phyloP scores from a whole-genome alignment of 2,113 vertebrate species.

The Boulengerochromis microlepis region DNA sequence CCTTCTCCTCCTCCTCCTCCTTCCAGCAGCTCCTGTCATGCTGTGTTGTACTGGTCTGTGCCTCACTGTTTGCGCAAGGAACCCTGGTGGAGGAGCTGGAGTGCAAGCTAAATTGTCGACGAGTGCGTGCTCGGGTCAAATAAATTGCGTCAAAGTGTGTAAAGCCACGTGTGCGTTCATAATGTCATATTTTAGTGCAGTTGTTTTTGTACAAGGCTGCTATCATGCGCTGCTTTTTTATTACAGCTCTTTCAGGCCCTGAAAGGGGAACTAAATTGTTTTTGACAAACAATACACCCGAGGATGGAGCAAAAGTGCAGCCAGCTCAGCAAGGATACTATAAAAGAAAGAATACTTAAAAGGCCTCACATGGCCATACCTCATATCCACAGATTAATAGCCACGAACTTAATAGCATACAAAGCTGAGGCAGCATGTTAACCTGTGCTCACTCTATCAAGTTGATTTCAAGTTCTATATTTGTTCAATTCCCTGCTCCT shows the following conservation, averaged over 20 bases:
- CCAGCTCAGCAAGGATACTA: background rate
- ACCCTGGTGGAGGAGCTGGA: background rate
- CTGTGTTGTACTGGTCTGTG: background rate
- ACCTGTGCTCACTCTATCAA: background rate
- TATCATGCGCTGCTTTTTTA: background rate
- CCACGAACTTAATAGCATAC: background rate
- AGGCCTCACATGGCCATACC: background rate
- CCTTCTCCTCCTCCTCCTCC: background rate
- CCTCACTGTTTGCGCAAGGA: constrained; percentile 14
- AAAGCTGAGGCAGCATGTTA: background rate
- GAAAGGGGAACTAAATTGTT: background rate
- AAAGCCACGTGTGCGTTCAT: background rate
- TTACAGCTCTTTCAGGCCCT: background rate
- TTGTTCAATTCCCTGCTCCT: background rate
- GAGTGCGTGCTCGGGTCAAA: background rate
- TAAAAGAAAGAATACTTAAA: background rate
- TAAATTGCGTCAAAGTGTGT: background rate
- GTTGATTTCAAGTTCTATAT: constrained; percentile 33
- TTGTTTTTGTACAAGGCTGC: background rate
- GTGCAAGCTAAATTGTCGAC: background rate
- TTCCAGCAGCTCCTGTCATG: constrained; percentile 11
- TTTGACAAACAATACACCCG: background rate
- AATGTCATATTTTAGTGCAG: background rate
- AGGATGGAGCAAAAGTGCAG: background rate
- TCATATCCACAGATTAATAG: background rate